A percentile compares a stretch with the other conserved stretches of the same genome.
Conservation (phyloP, 2,113 vertebrate genomes). For the Galeopterus variegatus region DNA sequence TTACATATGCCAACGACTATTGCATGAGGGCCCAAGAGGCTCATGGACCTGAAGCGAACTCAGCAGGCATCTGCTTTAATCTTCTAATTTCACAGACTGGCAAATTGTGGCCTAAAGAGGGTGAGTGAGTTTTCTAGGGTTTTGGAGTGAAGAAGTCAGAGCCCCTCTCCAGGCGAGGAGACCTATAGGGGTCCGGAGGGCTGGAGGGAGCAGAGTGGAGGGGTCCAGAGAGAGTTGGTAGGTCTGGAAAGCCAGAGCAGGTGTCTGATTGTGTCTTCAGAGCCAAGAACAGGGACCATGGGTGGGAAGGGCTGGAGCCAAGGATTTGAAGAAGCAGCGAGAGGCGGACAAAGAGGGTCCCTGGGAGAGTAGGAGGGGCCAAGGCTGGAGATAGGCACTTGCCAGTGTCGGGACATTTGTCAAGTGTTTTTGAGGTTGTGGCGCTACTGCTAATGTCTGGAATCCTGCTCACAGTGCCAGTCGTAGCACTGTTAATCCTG, state of each 20-base stretch:
- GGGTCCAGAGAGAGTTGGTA: too few species aligned
- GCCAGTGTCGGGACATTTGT: not conserved
- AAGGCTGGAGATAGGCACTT: fast-evolving
- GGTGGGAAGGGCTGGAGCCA: not conserved
- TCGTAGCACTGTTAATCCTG: too few species aligned
- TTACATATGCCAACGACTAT: not conserved
- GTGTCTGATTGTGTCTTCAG: not conserved
- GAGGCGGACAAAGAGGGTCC: fast-evolving
- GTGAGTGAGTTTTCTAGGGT: not conserved
- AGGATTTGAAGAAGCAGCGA: too few species aligned
- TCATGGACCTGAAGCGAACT: not conserved
- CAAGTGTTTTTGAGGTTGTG: not conserved
- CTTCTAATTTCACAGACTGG: not conserved
- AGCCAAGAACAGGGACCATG: not conserved
- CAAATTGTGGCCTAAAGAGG: not conserved
- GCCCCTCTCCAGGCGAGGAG: not conserved
- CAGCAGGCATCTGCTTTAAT: not conserved
- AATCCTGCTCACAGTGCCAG: too few species aligned
- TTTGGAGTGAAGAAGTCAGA: not conserved
- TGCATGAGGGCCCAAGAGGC: not conserved
- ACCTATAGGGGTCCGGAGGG: fast-evolving
- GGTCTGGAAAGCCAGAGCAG: not conserved
- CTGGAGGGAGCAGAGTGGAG: not conserved
- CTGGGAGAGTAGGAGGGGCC: too few species aligned
- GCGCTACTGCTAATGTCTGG: too few species aligned